Evolutionary conservation across 2,113 vertebrate genomes (phyloP), one percentile per base, ranked within the genome.

Genomic region (Mirza zaza): DNA sequence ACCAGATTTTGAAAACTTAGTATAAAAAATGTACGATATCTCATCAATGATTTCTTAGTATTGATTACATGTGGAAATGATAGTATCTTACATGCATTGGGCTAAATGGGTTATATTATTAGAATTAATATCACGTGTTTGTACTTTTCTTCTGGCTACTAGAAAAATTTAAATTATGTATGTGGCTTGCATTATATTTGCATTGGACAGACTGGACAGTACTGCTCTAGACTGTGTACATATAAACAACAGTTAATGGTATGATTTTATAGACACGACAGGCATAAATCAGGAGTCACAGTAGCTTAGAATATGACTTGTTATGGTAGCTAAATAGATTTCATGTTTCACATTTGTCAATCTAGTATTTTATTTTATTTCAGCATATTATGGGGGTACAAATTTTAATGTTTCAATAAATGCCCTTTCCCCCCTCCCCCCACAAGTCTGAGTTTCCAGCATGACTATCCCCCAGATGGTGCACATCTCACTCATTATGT

Each of bases 301-400:
- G 8, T 32, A 73, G 27, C 68, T 87, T 42, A 87, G 52, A 95
- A 45, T 42, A 20, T 6, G 27, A 55, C 21, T 48, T 61, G 11
- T 42, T 63, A 29, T 55, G 9, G 45, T 29, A 94, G 20, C 8
- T 42, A 57, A 27, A 27, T 14, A 61, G 25, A 70, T 80, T 83
- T 71, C 55, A 87, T 86, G 82, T 97, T 91, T 73, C n/a, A 95
- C 7, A 80, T 87, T 73, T 88, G 50, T 50, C 36, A 67, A n/a
- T 17, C 63, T 70, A 90, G 32, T 61, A n/a, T 75, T n/a, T n/a
- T n/a, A n/a, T n/a, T n/a, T n/a, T n/a, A n/a, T n/a, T n/a, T n/a
- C n/a, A n/a, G n/a, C n/a, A n/a, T n/a, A n/a, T n/a, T n/a, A n/a
- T n/a, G n/a, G n/a, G n/a, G n/a, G n/a, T n/a, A n/a, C n/a, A n/a